Percentiles rank a stretch among this genome's conserved stretches.
Conservation (phyloP, 2,113 vertebrate genomes). For the Ptilorrhoa leucosticta region DNA sequence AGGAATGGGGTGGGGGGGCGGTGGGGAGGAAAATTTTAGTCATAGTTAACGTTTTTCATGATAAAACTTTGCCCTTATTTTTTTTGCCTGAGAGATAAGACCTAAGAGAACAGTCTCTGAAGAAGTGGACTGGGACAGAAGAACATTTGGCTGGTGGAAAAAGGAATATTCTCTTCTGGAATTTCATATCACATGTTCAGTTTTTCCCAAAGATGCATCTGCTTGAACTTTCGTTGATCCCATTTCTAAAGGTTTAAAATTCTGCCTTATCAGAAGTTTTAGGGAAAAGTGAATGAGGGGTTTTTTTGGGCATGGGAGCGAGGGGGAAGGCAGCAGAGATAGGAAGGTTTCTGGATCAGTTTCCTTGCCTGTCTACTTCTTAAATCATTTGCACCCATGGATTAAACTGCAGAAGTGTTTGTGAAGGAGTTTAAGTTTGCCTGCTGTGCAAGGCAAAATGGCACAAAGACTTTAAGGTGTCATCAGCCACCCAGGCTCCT, state of each 20-base stretch:
- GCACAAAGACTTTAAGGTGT: not conserved
- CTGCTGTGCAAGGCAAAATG: not conserved
- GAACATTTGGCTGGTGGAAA: not conserved
- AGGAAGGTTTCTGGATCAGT: not conserved
- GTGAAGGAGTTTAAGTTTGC: not conserved
- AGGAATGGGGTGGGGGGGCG: rapidly evolving
- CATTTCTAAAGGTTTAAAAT: not conserved
- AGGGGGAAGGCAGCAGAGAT: not conserved
- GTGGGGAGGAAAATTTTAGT: not conserved
- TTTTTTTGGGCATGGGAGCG: not conserved
- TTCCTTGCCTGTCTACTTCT: not conserved
- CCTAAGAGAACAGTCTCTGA: not conserved
- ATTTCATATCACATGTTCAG: not conserved
- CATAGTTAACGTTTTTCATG: not conserved
- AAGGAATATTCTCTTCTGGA: not conserved
- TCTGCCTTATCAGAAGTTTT: not conserved
- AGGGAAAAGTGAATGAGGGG: not conserved
- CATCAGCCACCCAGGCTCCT: not conserved
- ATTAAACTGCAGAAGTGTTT: not conserved
- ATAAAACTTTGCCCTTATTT: not conserved
- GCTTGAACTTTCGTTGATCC: not conserved
- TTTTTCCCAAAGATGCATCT: not conserved
- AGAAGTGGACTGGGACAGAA: not conserved
- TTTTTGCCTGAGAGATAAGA: not conserved
- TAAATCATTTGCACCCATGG: not conserved